Conservation (phyloP, 2,113 vertebrate genomes). For the Mustela nigripes region DNA sequence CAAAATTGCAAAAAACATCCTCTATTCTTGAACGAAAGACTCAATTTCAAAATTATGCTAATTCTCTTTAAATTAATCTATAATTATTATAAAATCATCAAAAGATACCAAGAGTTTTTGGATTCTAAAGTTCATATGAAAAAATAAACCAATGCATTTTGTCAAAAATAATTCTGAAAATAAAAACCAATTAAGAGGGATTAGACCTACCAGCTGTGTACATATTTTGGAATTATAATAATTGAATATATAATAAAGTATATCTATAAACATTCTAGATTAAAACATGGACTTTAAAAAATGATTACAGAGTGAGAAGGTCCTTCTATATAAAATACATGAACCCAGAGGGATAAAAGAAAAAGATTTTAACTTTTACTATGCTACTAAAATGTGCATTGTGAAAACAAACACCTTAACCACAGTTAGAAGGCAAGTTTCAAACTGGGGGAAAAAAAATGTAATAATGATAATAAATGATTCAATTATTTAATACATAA, state of each 20-base stretch:
- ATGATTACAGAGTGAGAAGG: background rate
- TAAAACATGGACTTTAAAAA: background rate
- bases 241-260: slow-evolving; percentile 34
- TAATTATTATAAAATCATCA: background rate
- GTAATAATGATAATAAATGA: background rate
- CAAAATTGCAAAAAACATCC: background rate
- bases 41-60: background rate
- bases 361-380: background rate
- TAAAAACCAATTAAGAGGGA: background rate
- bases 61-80: background rate
- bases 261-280: background rate
- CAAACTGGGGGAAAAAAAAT: background rate
- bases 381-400: background rate
- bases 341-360: background rate
- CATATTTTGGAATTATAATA: background rate
- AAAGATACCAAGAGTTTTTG: background rate
- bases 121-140: background rate
- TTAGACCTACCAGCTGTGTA: background rate
- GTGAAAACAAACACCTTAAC: background rate
- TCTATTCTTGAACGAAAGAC: background rate
- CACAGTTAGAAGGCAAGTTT: background rate
- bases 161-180: background rate
- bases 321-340: background rate
- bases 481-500: background rate
- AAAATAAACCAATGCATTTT: background rate